Conservation (phyloP, 2,888 invertebrate genomes). For the Agonum fuliginosum region DNA sequence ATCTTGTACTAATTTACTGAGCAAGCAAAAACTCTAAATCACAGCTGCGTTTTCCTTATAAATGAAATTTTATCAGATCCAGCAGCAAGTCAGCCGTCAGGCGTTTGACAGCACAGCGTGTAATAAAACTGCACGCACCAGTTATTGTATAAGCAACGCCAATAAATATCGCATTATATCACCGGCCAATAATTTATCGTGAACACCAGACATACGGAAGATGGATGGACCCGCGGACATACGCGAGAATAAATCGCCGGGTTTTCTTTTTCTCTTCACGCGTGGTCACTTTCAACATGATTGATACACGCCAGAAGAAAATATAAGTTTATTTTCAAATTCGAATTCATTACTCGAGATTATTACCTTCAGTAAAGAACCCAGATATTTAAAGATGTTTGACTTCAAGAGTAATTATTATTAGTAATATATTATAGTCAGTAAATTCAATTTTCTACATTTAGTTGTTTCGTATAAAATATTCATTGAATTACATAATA, state of each 20-base stretch:
- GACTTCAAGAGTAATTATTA: no score
- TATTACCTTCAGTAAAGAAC: no score
- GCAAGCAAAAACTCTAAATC: background rate
- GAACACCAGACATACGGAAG: constrained; percentile 5
- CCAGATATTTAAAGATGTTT: no score
- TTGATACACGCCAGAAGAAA: constrained; percentile 6
- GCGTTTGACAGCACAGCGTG: background rate
- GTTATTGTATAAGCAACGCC: constrained; percentile 31
- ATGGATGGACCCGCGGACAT: constrained; percentile 16
- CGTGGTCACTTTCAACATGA: constrained; percentile 34
- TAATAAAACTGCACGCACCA: constrained; percentile 1
- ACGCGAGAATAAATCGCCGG: constrained; percentile 13
- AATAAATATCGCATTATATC: constrained; percentile 44
- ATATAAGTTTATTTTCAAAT: background rate
- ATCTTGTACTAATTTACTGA: background rate
- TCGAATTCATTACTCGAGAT: no score
- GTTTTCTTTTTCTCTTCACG: constrained; percentile 24
- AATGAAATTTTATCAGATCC: constrained; percentile 2
- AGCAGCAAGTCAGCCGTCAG: background rate
- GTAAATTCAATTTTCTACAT: no score
- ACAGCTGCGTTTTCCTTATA: background rate
- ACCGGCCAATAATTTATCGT: constrained; percentile 9
- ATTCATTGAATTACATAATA: no score
- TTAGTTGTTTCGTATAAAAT: no score
- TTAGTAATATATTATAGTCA: no score